Conservation (phyloP, 2,888 invertebrate genomes). For the Phania funesta region DNA sequence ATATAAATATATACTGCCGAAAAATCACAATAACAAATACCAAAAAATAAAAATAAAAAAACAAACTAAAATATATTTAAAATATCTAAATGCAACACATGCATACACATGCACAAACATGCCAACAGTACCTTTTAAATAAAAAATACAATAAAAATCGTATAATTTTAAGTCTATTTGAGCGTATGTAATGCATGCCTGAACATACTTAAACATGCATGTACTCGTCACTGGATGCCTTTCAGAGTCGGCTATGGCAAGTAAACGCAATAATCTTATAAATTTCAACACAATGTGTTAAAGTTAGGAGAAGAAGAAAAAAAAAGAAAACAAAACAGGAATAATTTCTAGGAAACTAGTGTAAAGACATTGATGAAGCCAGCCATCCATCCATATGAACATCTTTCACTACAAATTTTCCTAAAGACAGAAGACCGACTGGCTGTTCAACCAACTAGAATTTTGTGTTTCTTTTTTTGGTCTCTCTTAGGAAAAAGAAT, state of each 20-base stretch:
- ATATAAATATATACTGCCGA: neutral
- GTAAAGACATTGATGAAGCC: conserved; percentile 50
- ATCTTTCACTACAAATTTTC: conserved; percentile 1
- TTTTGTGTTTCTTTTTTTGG: neutral
- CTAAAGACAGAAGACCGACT: neutral
- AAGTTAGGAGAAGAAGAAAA: neutral
- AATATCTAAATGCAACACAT: conserved; percentile 23
- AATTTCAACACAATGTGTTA: conserved; percentile 50
- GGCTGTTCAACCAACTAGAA: conserved; percentile 5
- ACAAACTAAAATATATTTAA: conserved; percentile 19
- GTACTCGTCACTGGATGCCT: conserved; percentile 18
- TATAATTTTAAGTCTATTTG: conserved; percentile 27
- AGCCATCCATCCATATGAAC: conserved; percentile 36
- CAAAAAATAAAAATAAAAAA: neutral
- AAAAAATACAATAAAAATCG: conserved; percentile 9
- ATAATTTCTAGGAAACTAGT: conserved; percentile 56
- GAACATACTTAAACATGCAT: conserved; percentile 29
- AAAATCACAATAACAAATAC: conserved; percentile 20
- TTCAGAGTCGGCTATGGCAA: conserved; percentile 25
- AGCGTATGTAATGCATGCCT: conserved; percentile 51
- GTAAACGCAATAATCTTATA: conserved; percentile 50
- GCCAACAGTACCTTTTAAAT: conserved; percentile 15
- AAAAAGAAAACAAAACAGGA: neutral
- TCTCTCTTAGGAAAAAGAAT: neutral
- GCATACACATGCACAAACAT: no score